Base-by-base conservation (phyloP, 2,797 vertebrate genomes). In the Muraenolepis orangiensis region DNA sequence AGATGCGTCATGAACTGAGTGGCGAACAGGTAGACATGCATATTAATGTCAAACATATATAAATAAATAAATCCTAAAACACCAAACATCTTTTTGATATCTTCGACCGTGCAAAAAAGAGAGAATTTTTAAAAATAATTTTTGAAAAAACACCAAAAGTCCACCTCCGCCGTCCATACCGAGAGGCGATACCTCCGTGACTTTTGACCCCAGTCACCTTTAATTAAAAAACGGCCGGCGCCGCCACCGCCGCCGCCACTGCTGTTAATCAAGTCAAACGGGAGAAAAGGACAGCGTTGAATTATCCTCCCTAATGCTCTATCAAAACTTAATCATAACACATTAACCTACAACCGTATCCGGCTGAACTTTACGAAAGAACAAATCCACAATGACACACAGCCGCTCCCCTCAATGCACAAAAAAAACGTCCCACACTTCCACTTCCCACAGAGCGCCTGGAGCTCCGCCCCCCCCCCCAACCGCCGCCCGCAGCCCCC, bases 201-300 rank as follows among this genome's bases (percentile, higher is more conserved):
- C 57, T 64, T 64, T 64, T 64, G 57, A 64, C 57, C 12, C 26
- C n/a, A 6, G 57, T 26, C 57, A 64, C 57, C 57, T 64, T 64
- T 61, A 46, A 34, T 69, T 79, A 36, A 71, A 80, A 84, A 76
- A 76, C 75, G 46, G 16, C 80, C n/a, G 40, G 26, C 74, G 51
- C 80, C 76, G 77, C 75, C 46, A 16, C 80, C n/a, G 40, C 40
- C 74, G 51, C 80, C 66, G 31, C 66, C 28, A 31, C 28, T 31
- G 66, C 31, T 18, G 34, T 28, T 40, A 71, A 71, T 16, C 34
- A 71, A 71, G 70, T 71, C 34, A 71, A 71, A 40, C 23, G 3
- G 13, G 12, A 29, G 36, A 46, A 42, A 71, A 46, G 36, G 40
- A 40, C 70, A 42, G 36, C 42, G 36, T 40, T 40, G 70, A 40